Evolutionary conservation across 2,888 invertebrate species (phyloP), one percentile per base, ranked within the genome.

Genomic region (Troides aeacus): DNA sequence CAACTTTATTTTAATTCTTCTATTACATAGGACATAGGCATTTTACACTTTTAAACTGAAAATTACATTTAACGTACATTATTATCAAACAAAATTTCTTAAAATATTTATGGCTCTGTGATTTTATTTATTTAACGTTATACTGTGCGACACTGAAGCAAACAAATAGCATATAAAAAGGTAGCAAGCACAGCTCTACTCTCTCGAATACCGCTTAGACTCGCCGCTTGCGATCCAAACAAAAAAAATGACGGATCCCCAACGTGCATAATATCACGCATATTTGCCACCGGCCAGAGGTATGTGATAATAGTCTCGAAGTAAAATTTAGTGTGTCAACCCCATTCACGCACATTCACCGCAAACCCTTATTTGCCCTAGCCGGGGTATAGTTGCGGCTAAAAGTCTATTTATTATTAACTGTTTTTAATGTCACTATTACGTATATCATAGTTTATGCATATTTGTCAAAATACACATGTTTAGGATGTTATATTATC

Each of bases 181-280:
- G 67, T 60, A 58, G 23, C 53, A n/a, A 53, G 21, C 70, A 67
- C 36, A 61, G 24, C 56, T 24, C 64, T 67, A 62, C 60, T 30
- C 30, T 30, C 67, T 67, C 63, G 63, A 67, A 64, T 63, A 66
- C 70, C 70, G 70, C 70, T 71, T 71, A 67, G 70, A 71, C 70
- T 64, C 57, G 70, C 67, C 67, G 70, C 64, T 60, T 61, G 67
- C 70, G 67, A 71, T 64, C 67, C 64, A 21, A 63, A 66, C 64
- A 39, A 70, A 71, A 71, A 53, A 67, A 67, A 64, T 36, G 67
- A 67, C n/a, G 61, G 57, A 71, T 64, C 67, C 61, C 60, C 70
- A 67, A 62, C 64, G 67, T 61, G 64, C 70, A 60, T 67, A 57
- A 62, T 70, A 60, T 67, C 67, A 71, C 64, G 64, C 64, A 64